Base-by-base conservation (phyloP, 2,888 invertebrate genomes). In the Drosophila vallismaia region DNA sequence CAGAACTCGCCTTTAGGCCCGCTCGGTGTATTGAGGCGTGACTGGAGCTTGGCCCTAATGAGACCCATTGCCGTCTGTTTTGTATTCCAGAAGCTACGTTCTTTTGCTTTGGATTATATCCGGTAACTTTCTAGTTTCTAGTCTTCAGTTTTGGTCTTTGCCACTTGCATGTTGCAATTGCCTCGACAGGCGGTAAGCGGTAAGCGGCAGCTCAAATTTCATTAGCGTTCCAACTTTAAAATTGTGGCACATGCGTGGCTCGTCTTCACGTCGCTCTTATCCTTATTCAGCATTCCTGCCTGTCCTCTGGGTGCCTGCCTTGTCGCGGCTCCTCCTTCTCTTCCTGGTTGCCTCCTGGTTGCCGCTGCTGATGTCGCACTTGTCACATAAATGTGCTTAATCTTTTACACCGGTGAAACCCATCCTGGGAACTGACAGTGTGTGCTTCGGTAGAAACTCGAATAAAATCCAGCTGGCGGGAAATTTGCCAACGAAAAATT, bases 361-460 rank as follows among this genome's bases (percentile, higher is more conserved):
- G 38, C 59, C 51, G 29, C 72, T 55, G 64, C 71, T 72, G 68
- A 59, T 53, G 68, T 68, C 59, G 74, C 67, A 64, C 73, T 68
- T 74, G 81, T 86, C 78, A 76, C 87, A 77, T 72, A 76, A 86
- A 86, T 84, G 76, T 74, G 79, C 79, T 86, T 86, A 81, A 86
- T 86, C 78, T 84, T 72, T 80, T 77, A 74, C 81, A 81, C 81
- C 81, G 77, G 62, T 72, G 60, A 31, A 51, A 48, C 67, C 55
- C 50, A 57, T 12, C 40, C 33, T 31, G n/a, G 1, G 44, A 49
- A 56, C 58, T 51, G 42, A 44, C 53, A 53, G 50, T 42, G 42
- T 56, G 53, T 63, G 48, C 44, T 8, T 12, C 46, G 33, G 31
- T 31, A 33, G 9, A 26, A 45, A 26, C 12, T 31, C 10, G 46